Conservation (phyloP, 1,140 invertebrate species). For the roundworm (Caenorhabditis elegans) region DNA sequence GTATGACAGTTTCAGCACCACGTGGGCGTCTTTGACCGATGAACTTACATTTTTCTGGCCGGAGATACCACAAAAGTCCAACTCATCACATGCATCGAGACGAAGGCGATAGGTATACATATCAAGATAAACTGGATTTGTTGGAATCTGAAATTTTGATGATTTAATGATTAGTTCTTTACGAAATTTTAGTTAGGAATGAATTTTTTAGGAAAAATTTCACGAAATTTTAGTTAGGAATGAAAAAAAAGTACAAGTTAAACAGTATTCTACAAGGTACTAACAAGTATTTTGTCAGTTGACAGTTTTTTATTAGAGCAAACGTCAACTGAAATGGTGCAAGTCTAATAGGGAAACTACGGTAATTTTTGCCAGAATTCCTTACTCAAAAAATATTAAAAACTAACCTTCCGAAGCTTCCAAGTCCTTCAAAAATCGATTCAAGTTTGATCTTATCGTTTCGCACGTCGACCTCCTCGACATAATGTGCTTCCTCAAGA, state of each 20-base stretch:
- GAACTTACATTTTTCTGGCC: conserved; percentile 18
- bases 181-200: no score
- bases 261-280: no score
- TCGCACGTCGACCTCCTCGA: background rate
- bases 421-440: conserved; percentile 23
- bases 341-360: no score
- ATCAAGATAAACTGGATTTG: conserved; percentile 38
- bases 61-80: conserved; percentile 41
- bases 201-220: no score
- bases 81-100: conserved; percentile 43
- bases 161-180: no score
- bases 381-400: no score
- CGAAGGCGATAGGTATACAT: conserved; percentile 39
- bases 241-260: no score
- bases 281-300: no score
- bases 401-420: conserved; percentile 35
- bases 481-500: conserved; percentile 10
- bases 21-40: background rate
- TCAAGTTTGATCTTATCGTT: conserved; percentile 10
- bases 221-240: no score
- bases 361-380: no score
- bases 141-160: conserved; percentile 37
- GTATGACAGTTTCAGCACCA: background rate
- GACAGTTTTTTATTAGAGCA: no score
- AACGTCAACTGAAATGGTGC: no score